Conservation (phyloP, 2,888 invertebrate genomes). For the Dendrolimus pini region DNA sequence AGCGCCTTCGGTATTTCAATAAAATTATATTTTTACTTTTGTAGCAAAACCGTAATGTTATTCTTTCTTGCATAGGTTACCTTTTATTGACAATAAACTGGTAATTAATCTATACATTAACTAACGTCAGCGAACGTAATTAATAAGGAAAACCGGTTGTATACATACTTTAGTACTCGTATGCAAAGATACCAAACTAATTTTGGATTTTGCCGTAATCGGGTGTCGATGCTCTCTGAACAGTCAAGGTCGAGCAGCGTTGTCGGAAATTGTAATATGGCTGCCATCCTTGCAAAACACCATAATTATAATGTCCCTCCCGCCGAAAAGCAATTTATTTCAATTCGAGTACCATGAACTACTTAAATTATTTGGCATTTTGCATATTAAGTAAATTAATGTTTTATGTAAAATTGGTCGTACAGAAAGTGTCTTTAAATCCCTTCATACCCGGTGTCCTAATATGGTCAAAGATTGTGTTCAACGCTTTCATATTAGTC, state of each 20-base stretch:
- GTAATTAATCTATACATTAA: background rate
- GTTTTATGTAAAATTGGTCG: no score
- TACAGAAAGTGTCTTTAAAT: no score
- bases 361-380: no score
- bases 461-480: no score
- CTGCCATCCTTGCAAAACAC: conserved; percentile 14
- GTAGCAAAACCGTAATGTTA: no score
- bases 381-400: no score
- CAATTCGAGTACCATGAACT: background rate
- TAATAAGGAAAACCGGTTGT: conserved; percentile 11
- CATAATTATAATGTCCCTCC: conserved; percentile 12
- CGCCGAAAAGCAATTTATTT: conserved; percentile 4
- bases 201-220: conserved; percentile 25
- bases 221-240: conserved; percentile 28
- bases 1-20: no score
- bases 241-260: conserved; percentile 28
- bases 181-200: conserved; percentile 16
- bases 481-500: no score
- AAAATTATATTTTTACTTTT: no score
- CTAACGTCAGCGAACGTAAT: background rate
- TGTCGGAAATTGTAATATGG: conserved; percentile 12
- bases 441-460: no score
- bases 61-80: no score
- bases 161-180: conserved; percentile 4
- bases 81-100: no score